Percentiles rank a stretch among this genome's conserved stretches.
phyloP scores from a whole-genome alignment of 2,888 invertebrate genomes.

The Mimas tiliae region DNA sequence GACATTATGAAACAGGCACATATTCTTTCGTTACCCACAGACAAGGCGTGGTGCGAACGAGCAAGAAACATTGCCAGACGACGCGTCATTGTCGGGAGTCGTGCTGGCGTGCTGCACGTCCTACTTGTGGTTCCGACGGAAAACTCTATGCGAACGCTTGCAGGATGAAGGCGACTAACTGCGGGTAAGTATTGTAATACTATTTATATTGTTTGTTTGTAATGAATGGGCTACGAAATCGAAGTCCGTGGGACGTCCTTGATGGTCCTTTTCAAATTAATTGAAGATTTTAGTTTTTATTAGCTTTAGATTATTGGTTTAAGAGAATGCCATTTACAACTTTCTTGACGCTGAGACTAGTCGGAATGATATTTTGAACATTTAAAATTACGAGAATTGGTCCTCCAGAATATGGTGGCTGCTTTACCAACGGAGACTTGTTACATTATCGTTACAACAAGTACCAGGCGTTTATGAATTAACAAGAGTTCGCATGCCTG shows the following conservation, averaged over 20 bases:
- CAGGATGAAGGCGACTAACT: constrained; percentile 96
- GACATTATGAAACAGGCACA: not conserved
- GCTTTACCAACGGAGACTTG: too few relatives aligned
- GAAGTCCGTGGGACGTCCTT: too few relatives aligned
- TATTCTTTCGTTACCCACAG: constrained; percentile 69
- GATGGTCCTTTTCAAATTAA: too few relatives aligned
- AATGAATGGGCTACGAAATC: too few relatives aligned
- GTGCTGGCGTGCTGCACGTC: constrained; percentile 95
- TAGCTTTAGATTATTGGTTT: too few relatives aligned
- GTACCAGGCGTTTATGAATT: constrained; percentile 8
- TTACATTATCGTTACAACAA: not conserved
- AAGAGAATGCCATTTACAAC: too few relatives aligned
- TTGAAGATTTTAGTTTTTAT: too few relatives aligned
- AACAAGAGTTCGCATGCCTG: constrained; percentile 11
- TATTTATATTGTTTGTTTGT: too few relatives aligned
- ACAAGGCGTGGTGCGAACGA: constrained; percentile 93
- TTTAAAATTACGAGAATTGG: too few relatives aligned
- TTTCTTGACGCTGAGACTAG: too few relatives aligned
- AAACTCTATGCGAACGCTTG: constrained; percentile 95
- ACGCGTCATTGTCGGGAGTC: constrained; percentile 95
- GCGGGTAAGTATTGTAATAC: constrained; percentile 86
- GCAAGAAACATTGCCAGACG: constrained; percentile 95
- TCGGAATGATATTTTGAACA: too few relatives aligned
- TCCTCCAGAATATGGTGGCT: too few relatives aligned
- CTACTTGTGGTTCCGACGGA: constrained; percentile 95